Percentiles rank a stretch among this genome's conserved stretches.
Conservation (phyloP, 2,797 vertebrate species). For the Eulemur rubriventer region DNA sequence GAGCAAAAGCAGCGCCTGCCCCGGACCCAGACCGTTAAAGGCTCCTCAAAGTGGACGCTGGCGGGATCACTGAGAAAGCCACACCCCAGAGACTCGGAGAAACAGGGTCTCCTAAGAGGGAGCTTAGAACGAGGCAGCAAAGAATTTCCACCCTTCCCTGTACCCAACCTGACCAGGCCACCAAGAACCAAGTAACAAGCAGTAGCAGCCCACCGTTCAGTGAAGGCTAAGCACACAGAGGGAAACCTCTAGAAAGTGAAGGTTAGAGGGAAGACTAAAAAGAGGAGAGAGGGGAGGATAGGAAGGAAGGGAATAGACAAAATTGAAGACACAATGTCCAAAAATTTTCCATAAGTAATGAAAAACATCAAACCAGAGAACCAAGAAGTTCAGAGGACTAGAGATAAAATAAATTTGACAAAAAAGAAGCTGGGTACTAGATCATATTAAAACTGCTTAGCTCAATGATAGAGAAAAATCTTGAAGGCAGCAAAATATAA, state of each 20-base stretch:
- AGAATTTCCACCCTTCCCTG: background rate
- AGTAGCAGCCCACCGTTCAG: background rate
- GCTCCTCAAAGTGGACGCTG: no score
- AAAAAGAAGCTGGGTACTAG: background rate
- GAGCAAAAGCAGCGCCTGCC: no score
- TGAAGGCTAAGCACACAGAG: background rate
- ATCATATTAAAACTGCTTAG: background rate
- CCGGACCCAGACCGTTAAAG: no score
- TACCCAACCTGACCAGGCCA: background rate
- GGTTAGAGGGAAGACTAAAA: background rate
- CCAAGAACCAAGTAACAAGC: background rate
- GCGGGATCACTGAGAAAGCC: no score
- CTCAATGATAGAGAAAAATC: background rate
- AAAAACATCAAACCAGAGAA: background rate
- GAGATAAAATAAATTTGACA: background rate
- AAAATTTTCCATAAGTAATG: background rate
- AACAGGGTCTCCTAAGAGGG: no score
- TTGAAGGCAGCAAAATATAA: no score
- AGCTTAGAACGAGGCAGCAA: background rate
- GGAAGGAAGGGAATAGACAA: background rate
- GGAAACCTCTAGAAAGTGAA: background rate
- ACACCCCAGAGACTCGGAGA: no score
- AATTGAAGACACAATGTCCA: background rate
- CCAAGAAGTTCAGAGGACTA: background rate
- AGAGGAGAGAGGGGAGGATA: background rate